phyloP scores from a whole-genome alignment of 2,113 vertebrate species.

The Amblyornis subalaris region DNA sequence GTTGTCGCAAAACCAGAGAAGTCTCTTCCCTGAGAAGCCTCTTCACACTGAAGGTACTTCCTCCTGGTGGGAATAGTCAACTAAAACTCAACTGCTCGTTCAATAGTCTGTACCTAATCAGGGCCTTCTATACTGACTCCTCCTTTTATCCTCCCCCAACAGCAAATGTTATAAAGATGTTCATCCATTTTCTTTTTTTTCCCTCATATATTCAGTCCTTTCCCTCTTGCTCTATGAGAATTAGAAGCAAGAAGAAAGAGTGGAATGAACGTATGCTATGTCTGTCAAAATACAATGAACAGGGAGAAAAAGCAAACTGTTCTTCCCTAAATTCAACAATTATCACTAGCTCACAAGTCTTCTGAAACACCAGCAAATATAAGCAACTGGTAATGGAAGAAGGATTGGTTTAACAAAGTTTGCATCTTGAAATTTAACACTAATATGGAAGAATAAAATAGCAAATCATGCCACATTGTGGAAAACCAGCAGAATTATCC shows the following conservation, averaged over 20 bases:
- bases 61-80: background rate
- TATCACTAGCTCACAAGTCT: background rate
- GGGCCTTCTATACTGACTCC: background rate
- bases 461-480: background rate
- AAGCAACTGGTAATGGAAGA: background rate
- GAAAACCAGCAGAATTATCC: background rate
- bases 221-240: background rate
- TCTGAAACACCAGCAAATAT: background rate
- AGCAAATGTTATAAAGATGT: background rate
- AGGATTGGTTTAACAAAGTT: background rate
- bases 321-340: background rate
- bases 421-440: background rate
- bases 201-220: background rate
- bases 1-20: background rate
- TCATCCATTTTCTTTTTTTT: background rate
- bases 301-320: background rate
- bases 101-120: accelerated
- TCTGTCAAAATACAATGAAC: background rate
- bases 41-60: background rate
- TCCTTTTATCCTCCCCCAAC: background rate
- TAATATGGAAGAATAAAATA: background rate
- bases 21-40: background rate
- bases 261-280: background rate
- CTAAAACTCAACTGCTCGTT: background rate
- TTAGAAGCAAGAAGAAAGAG: background rate